Conservation (phyloP, 2,797 vertebrate species). For the Esox masquinongy region DNA sequence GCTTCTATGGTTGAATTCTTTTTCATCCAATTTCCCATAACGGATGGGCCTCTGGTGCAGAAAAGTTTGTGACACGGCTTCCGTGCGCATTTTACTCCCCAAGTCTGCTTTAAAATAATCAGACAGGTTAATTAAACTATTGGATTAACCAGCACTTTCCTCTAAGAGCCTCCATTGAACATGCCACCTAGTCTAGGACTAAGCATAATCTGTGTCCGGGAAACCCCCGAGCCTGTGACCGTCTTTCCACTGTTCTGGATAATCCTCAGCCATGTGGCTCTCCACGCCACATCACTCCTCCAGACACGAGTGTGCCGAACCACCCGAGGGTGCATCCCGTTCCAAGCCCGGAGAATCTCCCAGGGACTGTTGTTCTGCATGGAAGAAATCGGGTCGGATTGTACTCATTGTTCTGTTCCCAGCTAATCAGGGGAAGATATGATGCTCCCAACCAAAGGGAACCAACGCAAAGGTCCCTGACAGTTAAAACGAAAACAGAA, state of each 20-base stretch:
- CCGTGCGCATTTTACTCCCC: too few relatives aligned
- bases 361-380: conserved; percentile 22
- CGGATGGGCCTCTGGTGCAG: background rate
- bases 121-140: background rate
- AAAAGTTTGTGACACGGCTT: background rate
- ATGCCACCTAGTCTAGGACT: background rate
- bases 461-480: too few relatives aligned
- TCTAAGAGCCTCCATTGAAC: background rate
- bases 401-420: too few relatives aligned
- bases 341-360: background rate
- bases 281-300: background rate
- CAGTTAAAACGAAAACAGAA: too few relatives aligned
- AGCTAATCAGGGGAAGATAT: too few relatives aligned
- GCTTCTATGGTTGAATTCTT: background rate
- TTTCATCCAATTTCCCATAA: background rate
- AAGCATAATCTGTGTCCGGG: conserved; percentile 16
- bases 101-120: background rate
- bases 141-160: background rate
- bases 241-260: background rate
- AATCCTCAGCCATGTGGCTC: background rate
- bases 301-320: background rate
- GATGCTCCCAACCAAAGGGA: too few relatives aligned
- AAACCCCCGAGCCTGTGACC: conserved; percentile 3
- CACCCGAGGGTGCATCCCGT: background rate
- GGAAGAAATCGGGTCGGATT: too few relatives aligned